phyloP scores from a whole-genome alignment of 2,888 invertebrate species.

The Ichneumoninae sp. region DNA sequence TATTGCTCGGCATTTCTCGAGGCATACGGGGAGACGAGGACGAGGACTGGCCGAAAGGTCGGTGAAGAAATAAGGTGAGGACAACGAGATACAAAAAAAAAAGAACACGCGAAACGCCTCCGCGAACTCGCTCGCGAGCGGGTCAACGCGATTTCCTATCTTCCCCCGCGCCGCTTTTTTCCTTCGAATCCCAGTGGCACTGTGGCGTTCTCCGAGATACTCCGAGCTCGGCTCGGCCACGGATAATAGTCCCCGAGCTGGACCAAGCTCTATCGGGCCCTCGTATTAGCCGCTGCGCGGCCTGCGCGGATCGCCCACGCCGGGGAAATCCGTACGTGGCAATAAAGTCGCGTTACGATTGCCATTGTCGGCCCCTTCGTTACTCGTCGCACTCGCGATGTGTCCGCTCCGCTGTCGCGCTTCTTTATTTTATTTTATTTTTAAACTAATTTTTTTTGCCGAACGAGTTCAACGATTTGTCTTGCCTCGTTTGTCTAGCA shows the following conservation, averaged over 20 bases:
- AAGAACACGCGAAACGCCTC: slow-evolving; percentile 40
- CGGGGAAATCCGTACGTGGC: slow-evolving; percentile 69
- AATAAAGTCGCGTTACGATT: slow-evolving; percentile 74
- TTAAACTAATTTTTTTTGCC: neutral
- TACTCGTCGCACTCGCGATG: neutral
- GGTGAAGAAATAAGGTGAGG: slow-evolving; percentile 16
- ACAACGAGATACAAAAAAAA: slow-evolving; percentile 24
- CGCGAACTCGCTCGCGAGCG: slow-evolving; percentile 17
- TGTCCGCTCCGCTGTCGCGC: neutral
- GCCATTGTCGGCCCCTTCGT: slow-evolving; percentile 60
- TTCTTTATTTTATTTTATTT: neutral
- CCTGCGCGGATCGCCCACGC: slow-evolving; percentile 72
- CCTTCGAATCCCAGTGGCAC: slow-evolving; percentile 12
- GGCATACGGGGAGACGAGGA: slow-evolving; percentile 28
- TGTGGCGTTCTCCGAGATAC: neutral
- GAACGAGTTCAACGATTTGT: slow-evolving; percentile 35
- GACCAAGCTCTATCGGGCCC: neutral
- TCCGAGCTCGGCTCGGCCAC: neutral
- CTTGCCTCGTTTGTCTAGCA: neutral
- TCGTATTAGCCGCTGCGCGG: slow-evolving; percentile 32
- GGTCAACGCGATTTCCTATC: slow-evolving; percentile 43
- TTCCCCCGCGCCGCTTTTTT: neutral
- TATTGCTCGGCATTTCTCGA: slow-evolving; percentile 41
- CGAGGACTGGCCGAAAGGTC: slow-evolving; percentile 22
- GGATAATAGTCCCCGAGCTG: slow-evolving; percentile 6